Evolutionary conservation across 2,113 vertebrate species (phyloP).

Genomic region (Pelmatolapia mariae): DNA sequence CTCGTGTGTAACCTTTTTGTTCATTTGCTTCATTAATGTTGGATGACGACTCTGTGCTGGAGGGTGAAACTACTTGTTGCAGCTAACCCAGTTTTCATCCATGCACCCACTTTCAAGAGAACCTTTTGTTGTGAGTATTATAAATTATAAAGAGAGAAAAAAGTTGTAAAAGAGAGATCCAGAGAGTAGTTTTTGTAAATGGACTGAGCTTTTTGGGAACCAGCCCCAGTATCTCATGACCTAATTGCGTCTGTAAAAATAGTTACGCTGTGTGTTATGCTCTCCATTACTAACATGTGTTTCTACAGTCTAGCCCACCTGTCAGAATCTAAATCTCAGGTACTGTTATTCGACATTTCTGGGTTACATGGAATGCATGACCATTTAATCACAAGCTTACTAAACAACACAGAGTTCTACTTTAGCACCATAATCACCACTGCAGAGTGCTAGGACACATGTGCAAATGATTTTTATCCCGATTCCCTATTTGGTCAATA

Average conservation of each 20-base stretch:
- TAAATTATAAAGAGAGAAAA: not conserved
- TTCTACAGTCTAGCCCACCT: not conserved
- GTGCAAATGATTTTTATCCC: not conserved
- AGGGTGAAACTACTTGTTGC: not conserved
- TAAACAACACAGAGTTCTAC: not conserved
- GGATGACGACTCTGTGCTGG: not conserved
- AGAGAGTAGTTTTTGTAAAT: not conserved
- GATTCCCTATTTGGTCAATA: not conserved
- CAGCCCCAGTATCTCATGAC: conserved; percentile 20
- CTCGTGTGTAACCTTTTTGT: not conserved
- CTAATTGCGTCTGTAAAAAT: conserved; percentile 37
- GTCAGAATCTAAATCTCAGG: not conserved
- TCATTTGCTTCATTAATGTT: not conserved
- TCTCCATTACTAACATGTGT: conserved; percentile 10
- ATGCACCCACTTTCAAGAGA: not conserved
- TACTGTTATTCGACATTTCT: conserved; percentile 14
- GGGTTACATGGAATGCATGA: conserved; percentile 1
- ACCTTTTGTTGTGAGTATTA: not conserved
- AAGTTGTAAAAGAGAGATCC: not conserved
- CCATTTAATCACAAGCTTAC: conserved; percentile 2
- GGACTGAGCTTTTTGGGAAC: conserved; percentile 11
- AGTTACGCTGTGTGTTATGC: conserved; percentile 11
- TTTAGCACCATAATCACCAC: conserved; percentile 5
- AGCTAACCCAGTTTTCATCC: not conserved
- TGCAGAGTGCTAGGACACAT: not conserved